Conservation (phyloP, 2,113 vertebrate species). For the Typhlomys cinereus region DNA sequence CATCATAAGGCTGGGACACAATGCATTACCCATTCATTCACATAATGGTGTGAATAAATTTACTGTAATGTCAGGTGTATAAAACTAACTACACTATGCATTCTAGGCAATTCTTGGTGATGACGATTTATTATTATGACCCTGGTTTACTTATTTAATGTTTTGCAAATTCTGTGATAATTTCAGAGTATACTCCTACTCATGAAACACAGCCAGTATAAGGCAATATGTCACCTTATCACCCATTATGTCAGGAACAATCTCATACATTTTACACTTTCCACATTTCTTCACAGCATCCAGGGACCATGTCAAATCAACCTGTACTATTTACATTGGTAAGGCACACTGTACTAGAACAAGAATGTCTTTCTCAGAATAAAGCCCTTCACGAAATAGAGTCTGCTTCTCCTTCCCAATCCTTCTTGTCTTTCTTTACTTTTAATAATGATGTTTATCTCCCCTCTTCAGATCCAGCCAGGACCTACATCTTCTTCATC, state of each 20-base stretch:
- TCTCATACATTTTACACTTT: neutral
- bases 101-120: neutral
- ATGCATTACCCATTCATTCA: neutral
- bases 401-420: neutral
- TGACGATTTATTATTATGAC: neutral
- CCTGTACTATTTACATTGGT: neutral
- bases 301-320: neutral
- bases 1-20: neutral
- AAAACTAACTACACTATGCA: neutral
- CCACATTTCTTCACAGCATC: neutral
- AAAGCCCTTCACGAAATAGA: neutral
- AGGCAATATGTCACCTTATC: neutral
- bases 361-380: neutral
- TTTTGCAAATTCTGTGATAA: neutral
- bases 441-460: neutral
- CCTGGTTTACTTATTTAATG: neutral
- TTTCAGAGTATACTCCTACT: neutral
- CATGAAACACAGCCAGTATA: neutral
- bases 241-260: neutral
- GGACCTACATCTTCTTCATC: neutral
- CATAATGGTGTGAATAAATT: neutral
- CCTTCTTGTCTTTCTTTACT: neutral
- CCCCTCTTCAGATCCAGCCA: neutral
- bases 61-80: neutral
- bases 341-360: rapidly evolving